These are phyloP conservation scores for Glaucomys volans DNA, from an alignment of 2,113 vertebrate genomes.

Conservation along the genomic window DNA sequence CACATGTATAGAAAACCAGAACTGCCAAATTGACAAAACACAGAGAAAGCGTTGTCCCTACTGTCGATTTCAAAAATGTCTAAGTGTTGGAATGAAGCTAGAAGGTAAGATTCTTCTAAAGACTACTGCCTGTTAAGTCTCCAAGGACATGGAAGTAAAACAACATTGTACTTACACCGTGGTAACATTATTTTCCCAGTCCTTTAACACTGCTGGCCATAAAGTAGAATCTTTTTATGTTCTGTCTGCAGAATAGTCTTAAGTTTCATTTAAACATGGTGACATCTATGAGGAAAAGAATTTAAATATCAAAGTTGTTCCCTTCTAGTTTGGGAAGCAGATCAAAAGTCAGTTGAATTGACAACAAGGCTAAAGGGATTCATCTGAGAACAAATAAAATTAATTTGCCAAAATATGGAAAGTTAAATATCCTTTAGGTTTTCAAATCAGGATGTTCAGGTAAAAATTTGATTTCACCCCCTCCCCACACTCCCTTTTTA, in stretches of 20 bases:
- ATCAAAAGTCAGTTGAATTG: neutral
- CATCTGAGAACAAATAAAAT: slow-evolving; percentile 47
- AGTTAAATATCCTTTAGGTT: neutral
- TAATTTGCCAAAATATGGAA: slow-evolving; percentile 41
- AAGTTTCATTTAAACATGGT: neutral
- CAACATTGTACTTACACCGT: neutral
- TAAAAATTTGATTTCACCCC: neutral
- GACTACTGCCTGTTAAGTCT: slow-evolving; percentile 17
- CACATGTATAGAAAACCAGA: slow-evolving; percentile 99
- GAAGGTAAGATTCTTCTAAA: slow-evolving; percentile 92
- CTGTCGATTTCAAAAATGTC: slow-evolving; percentile 99
- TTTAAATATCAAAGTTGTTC: neutral
- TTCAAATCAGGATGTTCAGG: neutral
- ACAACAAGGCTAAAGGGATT: neutral
- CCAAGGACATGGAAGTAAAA: neutral
- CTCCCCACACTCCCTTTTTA: too few relatives aligned
- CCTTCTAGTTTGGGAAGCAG: neutral
- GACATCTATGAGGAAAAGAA: neutral
- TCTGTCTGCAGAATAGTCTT: neutral
- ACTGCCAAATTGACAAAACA: slow-evolving; percentile 99
- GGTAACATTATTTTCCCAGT: neutral
- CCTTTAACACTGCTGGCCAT: neutral
- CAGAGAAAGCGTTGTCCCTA: slow-evolving; percentile 99
- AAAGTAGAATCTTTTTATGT: neutral
- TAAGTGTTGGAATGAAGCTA: slow-evolving; percentile 98